Percentiles rank a stretch among this genome's conserved stretches.
Evolutionary conservation across 2,797 vertebrate genomes (phyloP).

Genomic region (Crenuchus spilurus): DNA sequence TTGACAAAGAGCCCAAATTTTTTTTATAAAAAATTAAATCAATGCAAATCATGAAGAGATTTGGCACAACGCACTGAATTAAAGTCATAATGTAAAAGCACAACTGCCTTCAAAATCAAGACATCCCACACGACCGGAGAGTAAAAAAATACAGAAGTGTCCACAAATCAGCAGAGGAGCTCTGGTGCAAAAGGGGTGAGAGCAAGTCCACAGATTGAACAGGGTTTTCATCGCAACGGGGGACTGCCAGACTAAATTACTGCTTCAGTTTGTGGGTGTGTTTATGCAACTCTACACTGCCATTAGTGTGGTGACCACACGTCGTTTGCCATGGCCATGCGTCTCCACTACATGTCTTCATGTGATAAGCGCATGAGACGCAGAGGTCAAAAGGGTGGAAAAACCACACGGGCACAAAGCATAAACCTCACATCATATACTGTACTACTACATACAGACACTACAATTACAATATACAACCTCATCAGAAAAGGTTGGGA

Average conservation of each 20-base stretch:
- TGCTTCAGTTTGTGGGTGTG: constrained; percentile 80
- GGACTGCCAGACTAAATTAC: constrained; percentile 77
- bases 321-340: constrained; percentile 67
- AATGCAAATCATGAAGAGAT: no score
- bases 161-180: constrained; percentile 40
- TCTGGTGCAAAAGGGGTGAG: constrained; percentile 52
- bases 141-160: constrained; percentile 5
- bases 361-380: constrained; percentile 67
- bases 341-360: constrained; percentile 70
- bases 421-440: neutral
- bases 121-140: neutral
- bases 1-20: no score
- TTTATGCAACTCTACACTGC: constrained; percentile 81
- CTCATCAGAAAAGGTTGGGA: no score
- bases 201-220: constrained; percentile 59
- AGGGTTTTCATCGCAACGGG: constrained; percentile 48
- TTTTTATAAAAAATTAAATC: no score
- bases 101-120: no score
- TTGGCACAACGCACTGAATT: no score
- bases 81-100: no score
- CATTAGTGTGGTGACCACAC: constrained; percentile 79
- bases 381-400: constrained; percentile 36
- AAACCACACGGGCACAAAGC: constrained; percentile 9
- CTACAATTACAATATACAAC: neutral
- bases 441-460: no score